Evolutionary conservation across 2,797 vertebrate species (phyloP).

Genomic region (Harpagifer antarcticus): DNA sequence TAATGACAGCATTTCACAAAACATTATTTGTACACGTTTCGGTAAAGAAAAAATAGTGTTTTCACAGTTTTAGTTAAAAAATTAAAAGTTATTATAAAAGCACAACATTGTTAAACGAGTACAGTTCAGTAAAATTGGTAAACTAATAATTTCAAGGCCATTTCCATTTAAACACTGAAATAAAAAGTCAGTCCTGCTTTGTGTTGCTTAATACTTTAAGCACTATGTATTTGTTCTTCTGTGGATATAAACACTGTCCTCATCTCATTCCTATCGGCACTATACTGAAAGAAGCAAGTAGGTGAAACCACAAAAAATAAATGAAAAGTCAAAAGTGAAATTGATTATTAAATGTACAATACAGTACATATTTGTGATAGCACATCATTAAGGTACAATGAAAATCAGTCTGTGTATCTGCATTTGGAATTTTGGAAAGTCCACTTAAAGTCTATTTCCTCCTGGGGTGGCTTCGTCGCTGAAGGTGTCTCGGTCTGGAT

Average conservation of each 20-base stretch:
- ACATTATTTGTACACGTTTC: conserved; percentile 19
- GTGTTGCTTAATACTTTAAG: conserved; percentile 8
- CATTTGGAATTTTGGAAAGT: conserved; percentile 3
- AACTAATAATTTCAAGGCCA: conserved; percentile 6
- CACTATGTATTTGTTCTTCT: conserved; percentile 2
- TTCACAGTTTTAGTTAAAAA: conserved; percentile 24
- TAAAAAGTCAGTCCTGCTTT: conserved; percentile 5
- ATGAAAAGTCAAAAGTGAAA: background rate
- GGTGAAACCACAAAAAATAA: conserved; percentile 5
- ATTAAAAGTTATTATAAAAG: conserved; percentile 37
- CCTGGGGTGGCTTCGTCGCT: conserved; percentile 72
- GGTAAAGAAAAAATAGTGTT: conserved; percentile 33
- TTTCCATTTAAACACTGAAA: conserved; percentile 10
- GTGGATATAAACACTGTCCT: background rate
- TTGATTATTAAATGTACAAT: conserved; percentile 5
- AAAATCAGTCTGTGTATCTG: conserved; percentile 18
- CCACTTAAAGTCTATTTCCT: conserved; percentile 69
- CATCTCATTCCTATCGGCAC: background rate
- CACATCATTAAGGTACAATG: conserved; percentile 1
- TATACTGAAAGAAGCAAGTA: background rate
- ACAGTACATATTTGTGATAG: conserved; percentile 6
- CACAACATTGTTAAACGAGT: conserved; percentile 1
- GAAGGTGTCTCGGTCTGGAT: conserved; percentile 71
- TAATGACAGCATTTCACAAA: conserved; percentile 54
- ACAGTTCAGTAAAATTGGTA: background rate